Conservation (phyloP, 2,888 invertebrate species). For the Dasypogon diadema region DNA sequence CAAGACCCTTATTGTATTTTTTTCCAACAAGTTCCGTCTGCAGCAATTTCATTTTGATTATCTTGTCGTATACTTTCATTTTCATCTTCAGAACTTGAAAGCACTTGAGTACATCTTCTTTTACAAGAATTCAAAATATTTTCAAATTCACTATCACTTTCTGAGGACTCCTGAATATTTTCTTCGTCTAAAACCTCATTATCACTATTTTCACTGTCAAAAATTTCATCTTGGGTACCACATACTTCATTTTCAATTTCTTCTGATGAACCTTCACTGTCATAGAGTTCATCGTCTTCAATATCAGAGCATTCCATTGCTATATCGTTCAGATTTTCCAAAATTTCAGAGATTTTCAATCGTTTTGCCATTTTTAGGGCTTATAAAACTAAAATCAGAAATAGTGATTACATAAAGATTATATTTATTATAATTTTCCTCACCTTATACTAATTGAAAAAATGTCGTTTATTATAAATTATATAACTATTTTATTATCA, state of each 20-base stretch:
- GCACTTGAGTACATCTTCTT: constrained; percentile 17
- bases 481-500: constrained; percentile 27
- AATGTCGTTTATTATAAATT: constrained; percentile 31
- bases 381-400: constrained; percentile 32
- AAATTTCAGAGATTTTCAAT: constrained; percentile 14
- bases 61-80: neutral
- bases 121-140: neutral
- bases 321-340: constrained; percentile 29
- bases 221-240: constrained; percentile 5
- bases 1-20: neutral
- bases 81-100: constrained; percentile 33
- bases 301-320: constrained; percentile 27
- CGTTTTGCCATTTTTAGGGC: constrained; percentile 39
- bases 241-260: constrained; percentile 17
- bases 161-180: neutral
- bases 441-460: constrained; percentile 25
- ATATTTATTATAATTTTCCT: constrained; percentile 29
- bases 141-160: constrained; percentile 14
- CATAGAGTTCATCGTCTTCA: constrained; percentile 39
- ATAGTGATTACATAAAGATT: constrained; percentile 34
- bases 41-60: constrained; percentile 1
- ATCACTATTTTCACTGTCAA: neutral
- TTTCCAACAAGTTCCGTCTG: neutral
- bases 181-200: constrained; percentile 6
- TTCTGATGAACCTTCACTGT: constrained; percentile 7